phyloP scores from a whole-genome alignment of 2,888 invertebrate genomes.

The Diachrysia chrysitis region DNA sequence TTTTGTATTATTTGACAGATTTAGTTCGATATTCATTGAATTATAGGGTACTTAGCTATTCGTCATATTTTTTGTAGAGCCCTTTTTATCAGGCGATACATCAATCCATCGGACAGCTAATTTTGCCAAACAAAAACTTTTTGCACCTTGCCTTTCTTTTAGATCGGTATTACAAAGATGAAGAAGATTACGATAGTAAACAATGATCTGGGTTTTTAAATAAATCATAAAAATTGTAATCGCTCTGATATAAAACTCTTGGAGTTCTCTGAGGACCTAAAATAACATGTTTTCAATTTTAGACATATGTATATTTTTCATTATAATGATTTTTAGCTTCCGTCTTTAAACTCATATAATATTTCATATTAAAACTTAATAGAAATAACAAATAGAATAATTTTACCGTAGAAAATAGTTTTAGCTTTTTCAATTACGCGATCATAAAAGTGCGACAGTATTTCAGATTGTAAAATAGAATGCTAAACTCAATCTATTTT shows the following conservation, averaged over 20 bases:
- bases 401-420: no score
- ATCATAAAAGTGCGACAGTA: no score
- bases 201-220: slow-evolving; percentile 70
- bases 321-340: not conserved
- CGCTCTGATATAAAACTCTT: slow-evolving; percentile 80
- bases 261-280: slow-evolving; percentile 21
- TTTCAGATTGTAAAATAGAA: no score
- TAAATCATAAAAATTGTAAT: slow-evolving; percentile 76
- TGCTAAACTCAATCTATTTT: no score
- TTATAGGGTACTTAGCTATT: slow-evolving; percentile 30
- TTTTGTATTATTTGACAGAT: no score
- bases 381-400: no score
- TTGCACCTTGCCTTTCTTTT: slow-evolving; percentile 67
- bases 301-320: slow-evolving; percentile 6
- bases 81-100: slow-evolving; percentile 69
- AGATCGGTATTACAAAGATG: slow-evolving; percentile 65
- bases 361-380: not conserved
- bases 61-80: slow-evolving; percentile 61
- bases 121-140: slow-evolving; percentile 81
- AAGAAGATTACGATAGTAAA: slow-evolving; percentile 56
- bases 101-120: slow-evolving; percentile 81
- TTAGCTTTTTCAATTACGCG: no score
- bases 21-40: slow-evolving; percentile 25
- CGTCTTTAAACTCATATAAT: not conserved
- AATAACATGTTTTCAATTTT: slow-evolving; percentile 18